Conservation (phyloP, 2,113 vertebrate genomes). For the Leptobrachium ailaonicum region DNA sequence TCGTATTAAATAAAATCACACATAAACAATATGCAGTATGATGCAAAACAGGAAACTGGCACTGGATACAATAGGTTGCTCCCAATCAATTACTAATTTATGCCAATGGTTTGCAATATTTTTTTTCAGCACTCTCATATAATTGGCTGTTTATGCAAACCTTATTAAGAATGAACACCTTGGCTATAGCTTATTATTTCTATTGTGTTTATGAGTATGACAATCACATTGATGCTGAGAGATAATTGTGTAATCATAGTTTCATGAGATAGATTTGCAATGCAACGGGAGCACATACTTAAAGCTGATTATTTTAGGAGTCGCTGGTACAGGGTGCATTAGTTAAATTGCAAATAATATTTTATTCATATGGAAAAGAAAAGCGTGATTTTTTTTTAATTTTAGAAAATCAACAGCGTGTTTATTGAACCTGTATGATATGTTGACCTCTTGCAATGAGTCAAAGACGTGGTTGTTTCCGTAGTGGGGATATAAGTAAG, state of each 20-base stretch:
- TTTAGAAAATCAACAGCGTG: no score
- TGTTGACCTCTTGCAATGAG: no score
- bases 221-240: background rate
- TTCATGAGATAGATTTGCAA: background rate
- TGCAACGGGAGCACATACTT: background rate
- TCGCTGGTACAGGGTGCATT: no score
- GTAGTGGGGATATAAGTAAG: no score
- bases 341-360: no score
- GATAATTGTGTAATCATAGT: slow-evolving; percentile 2
- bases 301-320: background rate
- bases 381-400: no score
- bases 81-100: slow-evolving; percentile 7
- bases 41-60: background rate
- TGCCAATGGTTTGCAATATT: slow-evolving; percentile 12
- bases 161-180: background rate
- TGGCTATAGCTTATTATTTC: background rate
- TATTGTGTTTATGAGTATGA: background rate
- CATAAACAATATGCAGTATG: background rate
- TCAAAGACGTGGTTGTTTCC: no score
- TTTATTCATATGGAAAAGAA: no score
- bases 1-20: background rate
- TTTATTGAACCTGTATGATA: no score
- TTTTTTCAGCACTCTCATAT: background rate
- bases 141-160: background rate
- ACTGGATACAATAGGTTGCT: background rate